These are phyloP conservation scores for Hemicordylus capensis DNA, from an alignment of 2,113 vertebrate species.

Conservation along the genomic window DNA sequence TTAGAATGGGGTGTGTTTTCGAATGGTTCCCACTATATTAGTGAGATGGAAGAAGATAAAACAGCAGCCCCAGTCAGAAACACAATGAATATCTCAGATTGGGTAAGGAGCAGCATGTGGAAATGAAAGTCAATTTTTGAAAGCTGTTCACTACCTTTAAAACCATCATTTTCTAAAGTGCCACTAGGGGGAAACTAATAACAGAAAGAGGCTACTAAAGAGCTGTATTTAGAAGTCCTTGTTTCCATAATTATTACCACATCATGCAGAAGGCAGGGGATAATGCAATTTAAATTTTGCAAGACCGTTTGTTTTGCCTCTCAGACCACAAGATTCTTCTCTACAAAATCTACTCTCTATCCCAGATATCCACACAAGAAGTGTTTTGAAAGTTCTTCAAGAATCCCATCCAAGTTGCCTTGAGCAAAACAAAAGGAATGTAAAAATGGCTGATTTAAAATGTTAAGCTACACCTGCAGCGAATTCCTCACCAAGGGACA, in stretches of 20 bases:
- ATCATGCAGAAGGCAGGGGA: not conserved
- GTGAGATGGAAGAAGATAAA: not conserved
- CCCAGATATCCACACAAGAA: not conserved
- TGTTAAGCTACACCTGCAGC: not conserved
- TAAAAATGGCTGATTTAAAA: not conserved
- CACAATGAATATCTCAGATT: not conserved
- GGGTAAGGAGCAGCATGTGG: fast-evolving
- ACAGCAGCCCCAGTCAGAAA: not conserved
- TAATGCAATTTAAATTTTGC: not conserved
- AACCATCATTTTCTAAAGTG: not conserved
- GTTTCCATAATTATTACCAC: conserved; percentile 38
- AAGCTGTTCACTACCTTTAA: not conserved
- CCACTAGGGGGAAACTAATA: fast-evolving
- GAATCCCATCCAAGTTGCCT: not conserved
- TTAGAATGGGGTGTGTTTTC: not conserved
- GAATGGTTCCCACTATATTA: not conserved
- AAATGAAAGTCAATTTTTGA: not conserved
- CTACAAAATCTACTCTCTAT: not conserved
- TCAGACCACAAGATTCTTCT: not conserved
- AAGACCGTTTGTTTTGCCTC: not conserved
- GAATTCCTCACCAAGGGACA: not conserved
- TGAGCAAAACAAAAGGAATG: not conserved
- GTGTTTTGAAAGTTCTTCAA: not conserved
- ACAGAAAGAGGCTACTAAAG: no score
- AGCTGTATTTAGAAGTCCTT: not conserved